A percentile compares a stretch with the other conserved stretches of the same genome.
Evolutionary conservation across 2,888 invertebrate species (phyloP).

Genomic region (Nymphalis c-album): DNA sequence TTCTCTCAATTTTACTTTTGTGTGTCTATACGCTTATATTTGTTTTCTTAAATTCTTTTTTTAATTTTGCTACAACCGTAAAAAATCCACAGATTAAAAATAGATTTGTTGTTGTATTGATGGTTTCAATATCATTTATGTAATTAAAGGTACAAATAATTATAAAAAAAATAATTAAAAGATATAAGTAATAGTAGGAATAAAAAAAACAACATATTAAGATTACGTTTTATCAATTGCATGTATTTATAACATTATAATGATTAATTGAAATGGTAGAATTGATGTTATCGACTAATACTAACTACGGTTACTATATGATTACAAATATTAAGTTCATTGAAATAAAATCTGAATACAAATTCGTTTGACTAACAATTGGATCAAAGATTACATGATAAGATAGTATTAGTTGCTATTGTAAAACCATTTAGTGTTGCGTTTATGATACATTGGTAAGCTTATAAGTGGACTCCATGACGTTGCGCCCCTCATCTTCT

Average conservation of each 20-base stretch:
- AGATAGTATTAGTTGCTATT: slow-evolving; percentile 17
- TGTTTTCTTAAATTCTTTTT: too few species aligned
- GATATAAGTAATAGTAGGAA: neutral
- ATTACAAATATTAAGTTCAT: slow-evolving; percentile 27
- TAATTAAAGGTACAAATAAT: too few species aligned
- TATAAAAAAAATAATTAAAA: too few species aligned
- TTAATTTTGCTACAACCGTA: too few species aligned
- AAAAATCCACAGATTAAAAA: too few species aligned
- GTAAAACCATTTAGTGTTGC: slow-evolving; percentile 25
- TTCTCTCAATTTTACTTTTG: too few species aligned
- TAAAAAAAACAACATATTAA: slow-evolving; percentile 60
- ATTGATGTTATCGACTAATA: slow-evolving; percentile 31
- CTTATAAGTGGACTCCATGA: slow-evolving; percentile 41
- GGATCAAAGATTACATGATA: slow-evolving; percentile 8
- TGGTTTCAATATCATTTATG: too few species aligned
- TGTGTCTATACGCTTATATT: too few species aligned
- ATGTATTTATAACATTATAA: slow-evolving; percentile 75
- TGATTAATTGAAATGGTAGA: slow-evolving; percentile 46
- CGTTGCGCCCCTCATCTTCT: slow-evolving; percentile 94
- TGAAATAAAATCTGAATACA: slow-evolving; percentile 24
- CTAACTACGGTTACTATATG: slow-evolving; percentile 29
- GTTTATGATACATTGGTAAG: slow-evolving; percentile 24
- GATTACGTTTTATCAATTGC: slow-evolving; percentile 75
- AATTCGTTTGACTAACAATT: neutral
- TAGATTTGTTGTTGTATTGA: too few species aligned